Conservation (phyloP, 1,140 invertebrate species). For the Carposina sasakii region DNA sequence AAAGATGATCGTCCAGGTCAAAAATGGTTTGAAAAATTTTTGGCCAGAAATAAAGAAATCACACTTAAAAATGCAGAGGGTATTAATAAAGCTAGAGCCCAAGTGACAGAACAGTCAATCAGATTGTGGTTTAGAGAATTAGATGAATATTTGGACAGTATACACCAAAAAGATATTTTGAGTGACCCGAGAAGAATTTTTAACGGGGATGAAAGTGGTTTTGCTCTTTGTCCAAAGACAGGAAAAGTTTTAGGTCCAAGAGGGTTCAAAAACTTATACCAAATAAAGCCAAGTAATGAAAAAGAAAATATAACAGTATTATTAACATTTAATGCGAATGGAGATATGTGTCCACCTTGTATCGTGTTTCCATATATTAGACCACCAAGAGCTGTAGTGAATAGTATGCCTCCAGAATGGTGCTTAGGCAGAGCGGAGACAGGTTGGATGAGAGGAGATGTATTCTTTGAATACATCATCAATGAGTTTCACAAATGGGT, state of each 20-base stretch:
- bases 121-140: slow-evolving; percentile 22
- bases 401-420: slow-evolving; percentile 26
- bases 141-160: slow-evolving; percentile 19
- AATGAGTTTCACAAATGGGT: slow-evolving; percentile 18
- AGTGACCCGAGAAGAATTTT: slow-evolving; percentile 33
- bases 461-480: slow-evolving; percentile 22
- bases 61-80: slow-evolving; percentile 85
- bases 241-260: slow-evolving; percentile 33
- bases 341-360: slow-evolving; percentile 23
- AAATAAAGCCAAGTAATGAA: slow-evolving; percentile 34
- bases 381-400: slow-evolving; percentile 22
- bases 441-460: slow-evolving; percentile 26
- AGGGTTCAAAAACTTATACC: slow-evolving; percentile 36
- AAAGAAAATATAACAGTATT: slow-evolving; percentile 50
- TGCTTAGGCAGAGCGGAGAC: slow-evolving; percentile 24
- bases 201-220: slow-evolving; percentile 45
- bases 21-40: slow-evolving; percentile 19
- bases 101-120: slow-evolving; percentile 22
- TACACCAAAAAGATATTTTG: slow-evolving; percentile 28
- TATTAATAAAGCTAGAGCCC: slow-evolving; percentile 52
- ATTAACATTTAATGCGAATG: slow-evolving; percentile 31
- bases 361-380: slow-evolving; percentile 31
- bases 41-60: slow-evolving; percentile 16
- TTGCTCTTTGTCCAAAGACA: slow-evolving; percentile 42
- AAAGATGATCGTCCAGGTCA: slow-evolving; percentile 20